phyloP scores from a whole-genome alignment of 2,888 invertebrate genomes.

The Anthophora plumipes region DNA sequence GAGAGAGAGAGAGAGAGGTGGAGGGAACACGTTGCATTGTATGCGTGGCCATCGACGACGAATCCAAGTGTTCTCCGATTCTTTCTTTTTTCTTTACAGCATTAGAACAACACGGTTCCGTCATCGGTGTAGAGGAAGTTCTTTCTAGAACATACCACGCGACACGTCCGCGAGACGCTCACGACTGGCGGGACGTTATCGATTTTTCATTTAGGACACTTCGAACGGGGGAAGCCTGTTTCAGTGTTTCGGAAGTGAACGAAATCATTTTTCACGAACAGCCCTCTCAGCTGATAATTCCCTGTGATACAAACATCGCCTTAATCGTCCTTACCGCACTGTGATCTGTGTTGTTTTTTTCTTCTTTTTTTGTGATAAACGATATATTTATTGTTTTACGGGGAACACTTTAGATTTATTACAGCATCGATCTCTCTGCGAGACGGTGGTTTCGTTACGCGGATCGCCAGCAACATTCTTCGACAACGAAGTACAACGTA shows the following conservation, averaged over 20 bases:
- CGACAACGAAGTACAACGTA: neutral
- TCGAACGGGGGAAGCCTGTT: neutral
- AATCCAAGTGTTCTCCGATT: slow-evolving; percentile 11
- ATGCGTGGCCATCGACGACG: neutral
- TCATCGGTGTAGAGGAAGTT: slow-evolving; percentile 21
- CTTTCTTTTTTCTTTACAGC: neutral
- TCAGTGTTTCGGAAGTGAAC: slow-evolving; percentile 1
- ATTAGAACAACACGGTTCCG: neutral
- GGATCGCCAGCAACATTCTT: neutral
- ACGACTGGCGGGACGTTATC: slow-evolving; percentile 6
- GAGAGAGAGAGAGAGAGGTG: neutral
- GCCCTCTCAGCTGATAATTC: too few relatives aligned
- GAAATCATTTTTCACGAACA: neutral
- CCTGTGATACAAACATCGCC: slow-evolving; percentile 35
- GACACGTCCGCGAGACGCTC: neutral
- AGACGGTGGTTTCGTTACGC: neutral
- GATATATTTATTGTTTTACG: slow-evolving; percentile 29
- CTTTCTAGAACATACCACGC: slow-evolving; percentile 2
- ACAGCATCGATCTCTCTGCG: neutral
- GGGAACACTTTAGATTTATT: neutral
- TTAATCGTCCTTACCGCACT: slow-evolving; percentile 3
- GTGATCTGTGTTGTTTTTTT: slow-evolving; percentile 56
- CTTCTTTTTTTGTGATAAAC: slow-evolving; percentile 47
- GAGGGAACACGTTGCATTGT: neutral
- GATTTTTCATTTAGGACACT: neutral